Evolutionary conservation across 2,797 vertebrate genomes (phyloP), one percentile per base, ranked within the genome.

Genomic region (Heteromormyrus szaboi): DNA sequence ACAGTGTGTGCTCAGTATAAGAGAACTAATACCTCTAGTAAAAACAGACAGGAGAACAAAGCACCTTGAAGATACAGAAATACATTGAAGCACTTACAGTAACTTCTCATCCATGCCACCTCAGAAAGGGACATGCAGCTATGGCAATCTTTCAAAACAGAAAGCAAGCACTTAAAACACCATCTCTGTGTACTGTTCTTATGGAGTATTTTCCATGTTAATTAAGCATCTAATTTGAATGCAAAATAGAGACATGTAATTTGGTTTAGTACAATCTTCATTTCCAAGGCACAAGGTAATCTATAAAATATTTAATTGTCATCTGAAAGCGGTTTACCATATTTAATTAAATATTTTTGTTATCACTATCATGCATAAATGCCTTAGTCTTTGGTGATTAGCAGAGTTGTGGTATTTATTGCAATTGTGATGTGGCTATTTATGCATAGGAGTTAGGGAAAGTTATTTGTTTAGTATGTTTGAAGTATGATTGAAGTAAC

Each of bases 181-280:
- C 65, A 33, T 68, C 79, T 83, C 22, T 46, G 22, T 50, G 7
- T 48, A 48, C 17, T 46, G 17, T 83, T 48, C n/a, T 22, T 44
- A 9, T 48, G 44, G n/a, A 83, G 79, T 48, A 44, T 83, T 83
- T 83, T 22, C 37, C 9, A 46, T n/a, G 37, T 83, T 83, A 83
- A 44, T 83, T 44, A 44, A 44, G 44, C 41, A 83, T 50, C 48
- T 50, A 68, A 84, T 84, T 84, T 84, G 41, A 46, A 84, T 46
- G 19, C 81, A 84, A 25, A 84, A 84, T 50, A 46, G 81, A 46
- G 19, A 84, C 48, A 50, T 46, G 19, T 84, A 46, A 84, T 84
- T 84, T 84, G 41, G 48, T 84, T 84, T 84, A 50, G 81, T 84
- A 5, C 81, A 46, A 84, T 83, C 79, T 46, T 48, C 79, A 83